Evolutionary conservation across 2,113 vertebrate species (phyloP), one percentile per base, ranked within the genome.

Genomic region (Oxygymnocypris stewartii): DNA sequence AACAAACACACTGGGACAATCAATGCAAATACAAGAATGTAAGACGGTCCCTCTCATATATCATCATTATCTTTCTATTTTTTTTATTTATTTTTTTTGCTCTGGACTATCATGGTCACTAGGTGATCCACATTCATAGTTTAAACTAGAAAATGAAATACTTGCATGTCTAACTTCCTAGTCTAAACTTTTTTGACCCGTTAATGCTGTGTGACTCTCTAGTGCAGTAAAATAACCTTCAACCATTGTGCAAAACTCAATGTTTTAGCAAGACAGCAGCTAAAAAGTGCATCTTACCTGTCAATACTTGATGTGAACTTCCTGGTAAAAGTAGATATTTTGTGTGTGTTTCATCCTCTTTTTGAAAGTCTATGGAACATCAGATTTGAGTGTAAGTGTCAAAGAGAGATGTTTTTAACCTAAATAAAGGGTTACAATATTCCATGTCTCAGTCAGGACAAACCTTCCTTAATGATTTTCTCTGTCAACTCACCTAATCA

Each of bases 331-430:
- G 7, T 51, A 10, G 3, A 44, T 10, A 10, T 10, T 16, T 51
- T 37, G 35, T 37, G 35, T 61, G 49, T 84, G n/a, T 76, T 61
- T 61, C 71, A 61, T 76, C n/a, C 3, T 84, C 35, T 75, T 75
- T 12, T 47, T 75, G 0, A 0, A 75, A n/a, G 42, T 12, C 73
- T 76, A 28, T 28, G 40, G 6, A n/a, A 16, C 31, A 31, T 51
- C 28, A 51, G 8, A 25, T 28, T 35, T 35, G 23, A 49, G 7
- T 7, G 14, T 28, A 25, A 18, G 10, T 5, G 57, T 10, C 37
- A 31, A 69, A 71, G 31, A 83, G 10, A 37, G 28, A 71, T 16
- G 42, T 49, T 76, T 40, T 47, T 14, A 31, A 6, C n/a, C 11
- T 7, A 82, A 47, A 47, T 37, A 10, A 65, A 35, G n/a, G 37